A percentile compares a stretch with the other conserved stretches of the same genome.
These are phyloP conservation scores for Marronus borbonicus DNA, from an alignment of 2,888 invertebrate species.

Conservation along the genomic window DNA sequence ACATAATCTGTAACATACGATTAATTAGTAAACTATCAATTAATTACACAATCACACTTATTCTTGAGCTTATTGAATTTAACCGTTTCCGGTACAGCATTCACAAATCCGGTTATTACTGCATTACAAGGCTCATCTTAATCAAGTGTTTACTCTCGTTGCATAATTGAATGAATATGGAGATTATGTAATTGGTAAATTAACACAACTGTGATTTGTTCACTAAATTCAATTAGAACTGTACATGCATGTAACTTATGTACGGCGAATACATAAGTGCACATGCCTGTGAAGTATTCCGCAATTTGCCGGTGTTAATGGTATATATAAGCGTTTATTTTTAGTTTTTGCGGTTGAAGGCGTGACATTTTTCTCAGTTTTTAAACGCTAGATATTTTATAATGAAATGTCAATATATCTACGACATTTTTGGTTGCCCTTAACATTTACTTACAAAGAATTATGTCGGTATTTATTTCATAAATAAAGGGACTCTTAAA, in stretches of 20 bases:
- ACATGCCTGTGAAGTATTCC: not conserved
- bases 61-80: not conserved
- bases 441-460: constrained; percentile 10
- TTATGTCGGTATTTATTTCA: too few relatives aligned
- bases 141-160: constrained; percentile 6
- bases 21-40: not conserved
- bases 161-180: constrained; percentile 19
- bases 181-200: not conserved
- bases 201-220: constrained; percentile 21
- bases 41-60: not conserved
- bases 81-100: not conserved
- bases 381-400: constrained; percentile 22
- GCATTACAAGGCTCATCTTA: not conserved
- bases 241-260: not conserved
- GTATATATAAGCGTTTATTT: not conserved
- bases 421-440: constrained; percentile 35
- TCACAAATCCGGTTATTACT: constrained; percentile 7
- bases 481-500: too few relatives aligned
- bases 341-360: constrained; percentile 10
- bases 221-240: not conserved
- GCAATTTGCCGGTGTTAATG: not conserved
- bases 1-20: constrained; percentile 76
- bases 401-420: constrained; percentile 30
- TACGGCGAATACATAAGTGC: not conserved
- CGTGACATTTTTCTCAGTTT: constrained; percentile 30